Conservation (phyloP, 2,113 vertebrate species). For the Antechinus flavipes region DNA sequence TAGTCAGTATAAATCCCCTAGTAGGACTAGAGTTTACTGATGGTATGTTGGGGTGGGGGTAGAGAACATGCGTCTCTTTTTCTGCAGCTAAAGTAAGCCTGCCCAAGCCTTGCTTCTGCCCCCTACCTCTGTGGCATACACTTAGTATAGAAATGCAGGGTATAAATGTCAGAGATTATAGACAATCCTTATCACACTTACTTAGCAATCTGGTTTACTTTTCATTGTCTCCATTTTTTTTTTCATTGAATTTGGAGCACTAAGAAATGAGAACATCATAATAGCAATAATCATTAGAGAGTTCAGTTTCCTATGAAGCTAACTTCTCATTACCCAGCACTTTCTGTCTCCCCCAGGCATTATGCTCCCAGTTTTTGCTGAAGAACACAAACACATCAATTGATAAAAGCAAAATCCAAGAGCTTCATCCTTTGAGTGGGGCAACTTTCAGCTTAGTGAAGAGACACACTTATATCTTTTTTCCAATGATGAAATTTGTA, state of each 20-base stretch:
- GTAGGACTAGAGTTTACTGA: neutral
- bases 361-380: neutral
- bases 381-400: neutral
- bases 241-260: slow-evolving; percentile 4
- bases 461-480: slow-evolving; percentile 17
- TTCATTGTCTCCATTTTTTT: neutral
- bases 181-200: neutral
- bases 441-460: slow-evolving; percentile 34
- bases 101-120: neutral
- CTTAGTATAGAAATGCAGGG: neutral
- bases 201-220: slow-evolving; percentile 18
- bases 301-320: neutral
- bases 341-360: neutral
- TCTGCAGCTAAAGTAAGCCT: neutral
- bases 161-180: neutral
- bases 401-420: neutral
- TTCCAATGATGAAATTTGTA: slow-evolving; percentile 11
- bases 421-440: slow-evolving; percentile 11
- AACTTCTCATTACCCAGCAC: neutral
- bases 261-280: slow-evolving; percentile 35
- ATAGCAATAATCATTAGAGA: slow-evolving; percentile 11
- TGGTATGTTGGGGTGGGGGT: neutral
- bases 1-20: neutral
- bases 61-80: neutral
- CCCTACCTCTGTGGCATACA: neutral